Base-by-base conservation (phyloP, 2,888 invertebrate species). In the Drosophila quinaria region DNA sequence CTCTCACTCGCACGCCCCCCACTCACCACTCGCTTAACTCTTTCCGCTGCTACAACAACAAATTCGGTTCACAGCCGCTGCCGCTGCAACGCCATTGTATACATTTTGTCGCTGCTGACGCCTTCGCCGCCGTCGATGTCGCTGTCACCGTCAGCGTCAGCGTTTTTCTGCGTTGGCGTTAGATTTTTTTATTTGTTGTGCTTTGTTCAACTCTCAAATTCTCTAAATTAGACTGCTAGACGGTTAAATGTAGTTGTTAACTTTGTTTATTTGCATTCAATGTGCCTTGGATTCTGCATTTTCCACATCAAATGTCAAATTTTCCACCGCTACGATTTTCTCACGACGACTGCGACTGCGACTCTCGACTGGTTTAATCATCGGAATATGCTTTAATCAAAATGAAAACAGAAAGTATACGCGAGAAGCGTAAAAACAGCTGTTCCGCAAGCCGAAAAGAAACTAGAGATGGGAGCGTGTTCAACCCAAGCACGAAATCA, bases 371-470 rank as follows among this genome's bases (percentile, higher is more conserved):
- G 81, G 75, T 87, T 82, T 84, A 83, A 82, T 88, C 86, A 80
- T 78, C 80, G 79, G 79, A 76, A 81, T 79, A 81, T 77, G 77
- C 89, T 73, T 89, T 80, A 84, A 87, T 89, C 89, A 83, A 78
- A 85, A 87, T 73, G 87, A 87, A 83, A 84, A 87, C 84, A 85
- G 71, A 81, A 84, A 83, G 83, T 87, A 89, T 80, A 80, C 76
- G 82, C 76, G 82, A 72, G 84, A 74, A 74, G 71, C 78, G 78
- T 71, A 55, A 55, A 51, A 84, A 86, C 84, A 85, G 84, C 84
- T 85, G 84, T 89, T 89, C 65, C 60, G 13, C 49, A 44, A 67
- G 56, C 69, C 56, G 60, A 50, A 70, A 58, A 49, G 51, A 70
- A 62, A 74, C 64, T 79, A 79, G 76, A 8, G 76, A 74, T 77